phyloP scores from a whole-genome alignment of 2,113 vertebrate genomes.

The Oenanthe oenanthe region DNA sequence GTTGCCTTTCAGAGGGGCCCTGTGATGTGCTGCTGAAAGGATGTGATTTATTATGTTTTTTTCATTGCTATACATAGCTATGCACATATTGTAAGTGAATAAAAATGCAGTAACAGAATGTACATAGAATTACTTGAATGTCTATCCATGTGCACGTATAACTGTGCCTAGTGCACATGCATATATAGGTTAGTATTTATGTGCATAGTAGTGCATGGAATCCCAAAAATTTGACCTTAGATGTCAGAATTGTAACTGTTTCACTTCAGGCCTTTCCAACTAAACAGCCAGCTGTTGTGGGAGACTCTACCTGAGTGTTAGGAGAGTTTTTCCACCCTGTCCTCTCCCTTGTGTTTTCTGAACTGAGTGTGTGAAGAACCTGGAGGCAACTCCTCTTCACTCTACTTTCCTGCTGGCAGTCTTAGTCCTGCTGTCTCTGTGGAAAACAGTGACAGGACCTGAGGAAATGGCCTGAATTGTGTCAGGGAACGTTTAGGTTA shows the following conservation, averaged over 20 bases:
- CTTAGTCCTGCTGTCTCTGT: not conserved
- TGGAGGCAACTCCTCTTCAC: not conserved
- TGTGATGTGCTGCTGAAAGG: conserved; percentile 8
- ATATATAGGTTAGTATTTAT: not conserved
- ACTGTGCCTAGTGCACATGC: not conserved
- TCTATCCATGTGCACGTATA: not conserved
- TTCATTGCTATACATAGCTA: conserved; percentile 27
- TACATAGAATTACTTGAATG: not conserved
- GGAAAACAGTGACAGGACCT: not conserved
- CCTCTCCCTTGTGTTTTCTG: not conserved
- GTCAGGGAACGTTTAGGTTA: not conserved
- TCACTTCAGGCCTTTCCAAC: not conserved
- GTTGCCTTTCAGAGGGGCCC: not conserved
- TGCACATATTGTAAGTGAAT: not conserved
- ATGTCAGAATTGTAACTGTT: not conserved
- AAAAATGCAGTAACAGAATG: conserved; percentile 30
- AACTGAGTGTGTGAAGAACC: fast-evolving
- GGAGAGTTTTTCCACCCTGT: not conserved
- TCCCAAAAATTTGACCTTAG: conserved; percentile 13
- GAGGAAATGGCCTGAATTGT: not conserved
- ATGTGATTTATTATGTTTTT: conserved; percentile 37
- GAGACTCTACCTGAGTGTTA: not conserved
- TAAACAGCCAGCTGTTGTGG: not conserved
- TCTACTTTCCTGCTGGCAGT: not conserved
- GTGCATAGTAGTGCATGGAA: not conserved